Base-by-base conservation (phyloP, 2,888 invertebrate genomes). In the Lordiphosa fenestrarum region DNA sequence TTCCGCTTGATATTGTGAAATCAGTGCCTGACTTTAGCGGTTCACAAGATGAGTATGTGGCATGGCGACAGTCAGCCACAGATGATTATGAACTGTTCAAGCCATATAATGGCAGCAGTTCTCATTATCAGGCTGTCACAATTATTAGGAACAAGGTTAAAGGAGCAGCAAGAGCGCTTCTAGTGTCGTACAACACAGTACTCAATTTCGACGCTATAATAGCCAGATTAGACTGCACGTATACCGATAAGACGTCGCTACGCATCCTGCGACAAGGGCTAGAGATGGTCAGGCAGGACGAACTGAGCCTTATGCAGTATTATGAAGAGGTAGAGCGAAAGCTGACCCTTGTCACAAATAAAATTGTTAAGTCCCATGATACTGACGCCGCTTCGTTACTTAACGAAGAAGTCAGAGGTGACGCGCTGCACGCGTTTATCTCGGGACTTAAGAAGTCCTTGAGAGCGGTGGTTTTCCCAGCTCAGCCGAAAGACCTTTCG, bases 221-320 rank as follows among this genome's bases (percentile, higher is more conserved):
- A 10, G 25, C 12, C 9, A 42, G 37, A 7, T 36, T 47, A 4
- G 21, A 47, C 21, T 47, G 37, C 44, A 44, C 33, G 4, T 44
- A 44, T 9, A 35, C 39, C 6, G 40, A 40, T 25, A 50, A 50
- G 30, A 50, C 33, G 10, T 49, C 30, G 21, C 39, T 39, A 19
- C 7, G 39, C 5, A 3, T 39, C 5, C 15, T 49, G 10, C 13
- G 15, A 13, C 38, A 39, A 13, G 12, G 38, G 5, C 13, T 37
- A 9, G 48, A 49, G 38, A 37, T 49, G 15, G 15, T 39, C 15
- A 23, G 49, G 12, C 25, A 49, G 25, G 49, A 30, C 6, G 47
- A 47, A n/a, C 10, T 7, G 19, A 3, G 19, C 19, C 19, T 15
- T 35, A 9, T 19, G 19, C 19, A 19, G 3, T 19, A 19, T 19